Evolutionary conservation across 2,888 invertebrate genomes (phyloP).

Genomic region (Pheosia gnoma): DNA sequence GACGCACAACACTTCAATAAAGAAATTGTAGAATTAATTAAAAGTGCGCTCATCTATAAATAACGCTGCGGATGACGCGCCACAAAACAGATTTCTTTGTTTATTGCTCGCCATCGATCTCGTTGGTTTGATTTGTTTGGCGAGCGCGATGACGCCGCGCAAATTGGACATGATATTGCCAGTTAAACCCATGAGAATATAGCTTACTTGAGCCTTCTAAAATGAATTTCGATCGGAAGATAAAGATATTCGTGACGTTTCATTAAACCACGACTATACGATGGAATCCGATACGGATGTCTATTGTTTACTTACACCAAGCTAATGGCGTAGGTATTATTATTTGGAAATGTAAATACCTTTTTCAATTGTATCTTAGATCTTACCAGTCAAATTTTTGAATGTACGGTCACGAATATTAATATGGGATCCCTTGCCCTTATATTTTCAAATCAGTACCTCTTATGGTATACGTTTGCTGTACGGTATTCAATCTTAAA

Average conservation of each 20-base stretch:
- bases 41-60: constrained; percentile 49
- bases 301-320: neutral
- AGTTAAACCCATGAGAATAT: constrained; percentile 4
- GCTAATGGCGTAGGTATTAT: neutral
- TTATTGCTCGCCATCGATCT: constrained; percentile 55
- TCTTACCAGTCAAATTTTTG: too few species aligned
- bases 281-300: neutral
- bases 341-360: too few species aligned
- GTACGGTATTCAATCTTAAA: too few species aligned
- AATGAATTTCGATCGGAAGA: constrained; percentile 6
- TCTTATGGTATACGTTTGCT: too few species aligned
- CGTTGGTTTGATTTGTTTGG: constrained; percentile 38
- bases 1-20: constrained; percentile 35
- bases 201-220: constrained; percentile 1
- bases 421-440: too few species aligned
- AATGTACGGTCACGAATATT: too few species aligned
- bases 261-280: neutral
- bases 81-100: constrained; percentile 58
- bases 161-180: constrained; percentile 7
- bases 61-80: constrained; percentile 46
- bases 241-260: constrained; percentile 8
- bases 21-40: constrained; percentile 52
- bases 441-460: too few species aligned
- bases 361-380: too few species aligned
- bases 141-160: constrained; percentile 6